Base-by-base conservation (phyloP, 2,888 invertebrate species). In the Megalurothrips usitatus region DNA sequence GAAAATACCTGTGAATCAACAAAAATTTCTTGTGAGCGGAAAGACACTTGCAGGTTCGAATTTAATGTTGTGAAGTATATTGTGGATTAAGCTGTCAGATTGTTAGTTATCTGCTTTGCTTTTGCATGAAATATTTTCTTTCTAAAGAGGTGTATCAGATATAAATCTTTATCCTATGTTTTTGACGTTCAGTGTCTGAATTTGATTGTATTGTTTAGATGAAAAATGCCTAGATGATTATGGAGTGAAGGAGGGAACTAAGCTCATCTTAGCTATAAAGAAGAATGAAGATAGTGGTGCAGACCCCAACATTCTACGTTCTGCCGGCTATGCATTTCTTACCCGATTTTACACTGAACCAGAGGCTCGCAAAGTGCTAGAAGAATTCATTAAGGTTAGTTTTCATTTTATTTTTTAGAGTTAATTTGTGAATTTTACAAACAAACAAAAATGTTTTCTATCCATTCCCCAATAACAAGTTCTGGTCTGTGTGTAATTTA, bases 211-310 rank as follows among this genome's bases (percentile, higher is more conserved):
- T 79, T 14, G 86, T 86, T 28, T 83, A 85, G 94, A 95, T 85
- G 92, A 93, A 79, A 92, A 93, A 85, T 89, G 89, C 11, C 87
- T 95, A 79, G 89, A 90, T 78, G 91, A 91, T 79, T 94, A 94
- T 86, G 90, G 90, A 83, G 92, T 94, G 58, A 92, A 92, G 86
- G 93, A 94, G 82, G 94, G 94, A 1, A 90, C 92, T 23, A 94
- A 93, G 86, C 85, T 95, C 79, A 92, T 92, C 85, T 87, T 94
- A 82, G 89, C 94, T 47, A 90, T 93, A 8, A 93, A 92, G 85
- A 93, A 93, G 11, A 91, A 83, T 19, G 84, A 84, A 80, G 85
- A 84, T 23, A 83, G 85, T 85, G 84, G 79, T 82, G 83, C 0
- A 86, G 87, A 78, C 83, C 85, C 82, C 49, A 80, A 80, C 17